These are phyloP conservation scores for Momotus momota DNA, from an alignment of 2,797 vertebrate species.

Conservation along the genomic window DNA sequence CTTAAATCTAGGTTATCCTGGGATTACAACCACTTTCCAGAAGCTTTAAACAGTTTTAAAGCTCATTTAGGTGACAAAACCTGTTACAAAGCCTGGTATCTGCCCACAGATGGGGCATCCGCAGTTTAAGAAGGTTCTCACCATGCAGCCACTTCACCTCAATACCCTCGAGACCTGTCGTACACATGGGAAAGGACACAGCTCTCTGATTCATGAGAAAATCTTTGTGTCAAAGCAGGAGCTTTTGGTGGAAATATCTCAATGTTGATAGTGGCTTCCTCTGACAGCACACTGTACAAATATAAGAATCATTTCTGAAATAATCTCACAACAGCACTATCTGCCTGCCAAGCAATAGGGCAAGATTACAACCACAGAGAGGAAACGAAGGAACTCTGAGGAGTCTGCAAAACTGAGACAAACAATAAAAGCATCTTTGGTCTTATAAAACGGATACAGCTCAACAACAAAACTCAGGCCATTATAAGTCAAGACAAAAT, in stretches of 20 bases:
- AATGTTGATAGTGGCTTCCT: not conserved
- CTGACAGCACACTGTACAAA: not conserved
- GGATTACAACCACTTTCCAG: not conserved
- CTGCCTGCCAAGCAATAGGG: not conserved
- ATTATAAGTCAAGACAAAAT: not conserved
- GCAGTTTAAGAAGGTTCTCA: not conserved
- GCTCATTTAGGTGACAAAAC: not conserved
- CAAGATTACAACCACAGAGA: not conserved
- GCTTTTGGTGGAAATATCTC: not conserved
- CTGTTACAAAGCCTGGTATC: not conserved
- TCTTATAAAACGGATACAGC: not conserved
- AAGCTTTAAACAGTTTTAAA: not conserved
- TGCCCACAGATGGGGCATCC: not conserved
- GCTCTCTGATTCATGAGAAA: not conserved
- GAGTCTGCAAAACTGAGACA: not conserved
- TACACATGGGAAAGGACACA: not conserved
- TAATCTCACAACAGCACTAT: not conserved
- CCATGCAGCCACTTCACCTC: not conserved
- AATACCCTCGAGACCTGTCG: accelerated
- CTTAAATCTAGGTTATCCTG: not conserved
- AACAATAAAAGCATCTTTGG: not conserved
- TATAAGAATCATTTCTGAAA: not conserved
- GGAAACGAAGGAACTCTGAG: not conserved
- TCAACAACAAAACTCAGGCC: not conserved
- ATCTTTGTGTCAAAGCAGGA: not conserved